Base-by-base conservation (phyloP, 2,888 invertebrate species). In the Geophilus truncorum region DNA sequence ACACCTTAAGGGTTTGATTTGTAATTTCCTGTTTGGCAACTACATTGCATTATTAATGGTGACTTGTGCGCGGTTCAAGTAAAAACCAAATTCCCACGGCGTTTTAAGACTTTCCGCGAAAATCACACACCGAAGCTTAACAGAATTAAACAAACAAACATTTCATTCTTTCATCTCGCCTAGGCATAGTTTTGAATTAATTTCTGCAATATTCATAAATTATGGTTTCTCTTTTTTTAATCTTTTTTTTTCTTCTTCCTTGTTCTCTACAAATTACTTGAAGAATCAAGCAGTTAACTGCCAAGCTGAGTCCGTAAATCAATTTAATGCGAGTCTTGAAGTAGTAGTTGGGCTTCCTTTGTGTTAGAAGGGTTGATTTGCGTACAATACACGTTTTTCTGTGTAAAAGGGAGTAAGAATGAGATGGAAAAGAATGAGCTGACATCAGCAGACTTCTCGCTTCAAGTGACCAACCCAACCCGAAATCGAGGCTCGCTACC, bases 371-470 rank as follows among this genome's bases (percentile, higher is more conserved):
- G 62, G 25, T 62, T 62, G 9, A 25, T 62, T 62, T 62, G 62
- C 62, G 62, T 62, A 62, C 62, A 62, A 25, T 62, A 62, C 62
- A 62, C 62, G 62, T 62, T 62, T 62, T 62, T 12, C 62, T 23
- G 62, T 62, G 62, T 62, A 6, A 32, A 32, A 32, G 32, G n/a
- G 32, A 32, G 32, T 9, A 62, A 62, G 62, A 62, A 62, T 62
- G 62, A 25, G 62, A 62, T 62, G 62, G 62, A 25, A 25, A 62
- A 62, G 62, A 62, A 62, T 62, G 25, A 25, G 62, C 62, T 62
- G 62, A 62, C 62, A 62, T 62, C 62, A 62, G 62, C 62, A 62
- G 62, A 62, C 62, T 62, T 62, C 25, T 23, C 62, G 62, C 62
- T 62, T 23, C 62, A 62, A 62, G 25, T 62, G 62, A 62, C 62